phyloP scores from a whole-genome alignment of 2,888 invertebrate species.

The Parochlus steinenii region DNA sequence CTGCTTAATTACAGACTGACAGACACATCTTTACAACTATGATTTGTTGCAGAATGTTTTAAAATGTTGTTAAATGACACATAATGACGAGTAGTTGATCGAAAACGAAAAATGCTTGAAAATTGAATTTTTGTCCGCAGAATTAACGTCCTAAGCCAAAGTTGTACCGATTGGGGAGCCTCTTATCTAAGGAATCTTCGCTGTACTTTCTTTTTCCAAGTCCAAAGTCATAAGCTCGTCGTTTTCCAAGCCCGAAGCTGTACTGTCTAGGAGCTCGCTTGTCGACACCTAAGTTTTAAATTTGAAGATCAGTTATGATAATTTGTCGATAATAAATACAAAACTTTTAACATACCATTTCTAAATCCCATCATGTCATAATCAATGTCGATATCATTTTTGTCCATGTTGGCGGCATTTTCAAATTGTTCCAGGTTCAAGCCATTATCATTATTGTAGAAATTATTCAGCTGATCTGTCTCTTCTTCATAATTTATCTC shows the following conservation, averaged over 20 bases:
- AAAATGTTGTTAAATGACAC: no score
- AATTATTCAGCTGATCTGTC: not conserved
- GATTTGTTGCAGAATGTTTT: no score
- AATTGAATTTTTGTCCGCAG: conserved; percentile 7
- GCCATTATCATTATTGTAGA: conserved; percentile 5
- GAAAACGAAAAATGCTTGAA: not conserved
- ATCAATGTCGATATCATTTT: conserved; percentile 11
- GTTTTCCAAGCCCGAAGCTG: conserved; percentile 15
- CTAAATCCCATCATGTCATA: conserved; percentile 5
- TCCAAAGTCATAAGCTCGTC: conserved; percentile 50
- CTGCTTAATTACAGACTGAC: no score
- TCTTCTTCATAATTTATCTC: conserved; percentile 17
- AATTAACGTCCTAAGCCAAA: conserved; percentile 38
- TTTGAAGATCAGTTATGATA: not conserved
- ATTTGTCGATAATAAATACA: not conserved
- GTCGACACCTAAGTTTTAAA: no score
- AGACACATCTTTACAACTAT: no score
- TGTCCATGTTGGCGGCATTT: conserved; percentile 8
- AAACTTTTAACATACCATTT: conserved; percentile 1
- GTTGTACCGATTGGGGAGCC: conserved; percentile 27
- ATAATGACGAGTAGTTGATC: no score
- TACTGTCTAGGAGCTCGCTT: conserved; percentile 6
- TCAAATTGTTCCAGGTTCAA: conserved; percentile 8
- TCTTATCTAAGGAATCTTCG: conserved; percentile 14
- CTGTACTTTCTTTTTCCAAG: conserved; percentile 43